phyloP scores from a whole-genome alignment of 2,113 vertebrate species.

The Spilogale gracilis region DNA sequence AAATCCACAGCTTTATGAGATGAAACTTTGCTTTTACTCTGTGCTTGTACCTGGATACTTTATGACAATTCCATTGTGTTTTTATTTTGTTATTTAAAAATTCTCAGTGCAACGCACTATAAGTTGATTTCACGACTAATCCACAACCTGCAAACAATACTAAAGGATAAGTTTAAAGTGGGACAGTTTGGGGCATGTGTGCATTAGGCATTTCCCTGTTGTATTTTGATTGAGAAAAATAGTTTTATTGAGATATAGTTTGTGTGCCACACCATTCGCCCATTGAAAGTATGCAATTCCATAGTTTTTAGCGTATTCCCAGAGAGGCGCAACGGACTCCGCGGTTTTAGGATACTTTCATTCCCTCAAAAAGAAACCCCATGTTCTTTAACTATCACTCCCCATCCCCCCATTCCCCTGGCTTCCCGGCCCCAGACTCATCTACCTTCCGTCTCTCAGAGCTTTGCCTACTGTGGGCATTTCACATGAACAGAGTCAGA shows the following conservation, averaged over 20 bases:
- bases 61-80: neutral
- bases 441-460: neutral
- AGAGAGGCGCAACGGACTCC: neutral
- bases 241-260: slow-evolving; percentile 38
- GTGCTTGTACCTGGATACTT: neutral
- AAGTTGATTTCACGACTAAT: neutral
- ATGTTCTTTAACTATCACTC: neutral
- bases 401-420: rapidly evolving
- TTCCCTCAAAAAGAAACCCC: neutral
- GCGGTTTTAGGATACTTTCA: neutral
- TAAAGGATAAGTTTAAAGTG: neutral
- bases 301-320: neutral
- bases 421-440: neutral
- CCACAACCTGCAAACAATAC: neutral
- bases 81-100: neutral
- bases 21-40: neutral
- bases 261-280: neutral
- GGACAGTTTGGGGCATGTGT: neutral
- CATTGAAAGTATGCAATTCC: neutral
- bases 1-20: neutral
- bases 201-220: neutral
- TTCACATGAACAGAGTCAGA: neutral
- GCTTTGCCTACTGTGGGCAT: neutral
- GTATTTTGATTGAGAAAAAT: neutral
- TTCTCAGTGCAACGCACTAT: neutral